Percentiles rank a stretch among this genome's conserved stretches.
These are phyloP conservation scores for Puffinus mauretanicus DNA, from an alignment of 2,113 vertebrate genomes.

Conservation along the genomic window DNA sequence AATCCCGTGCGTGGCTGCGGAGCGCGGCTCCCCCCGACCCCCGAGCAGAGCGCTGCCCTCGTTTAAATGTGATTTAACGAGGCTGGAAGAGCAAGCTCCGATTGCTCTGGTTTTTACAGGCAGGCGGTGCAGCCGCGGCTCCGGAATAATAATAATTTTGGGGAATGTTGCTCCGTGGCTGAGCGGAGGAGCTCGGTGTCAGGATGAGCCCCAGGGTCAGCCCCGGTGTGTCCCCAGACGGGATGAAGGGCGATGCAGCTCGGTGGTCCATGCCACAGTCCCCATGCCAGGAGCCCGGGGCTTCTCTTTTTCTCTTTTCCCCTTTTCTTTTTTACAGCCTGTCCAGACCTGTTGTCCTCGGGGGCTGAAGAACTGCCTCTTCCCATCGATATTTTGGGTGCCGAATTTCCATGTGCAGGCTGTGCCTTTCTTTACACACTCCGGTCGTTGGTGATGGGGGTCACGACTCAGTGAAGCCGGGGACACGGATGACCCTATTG, in stretches of 20 bases:
- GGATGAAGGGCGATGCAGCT: neutral
- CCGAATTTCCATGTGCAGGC: rapidly evolving
- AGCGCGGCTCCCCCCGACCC: neutral
- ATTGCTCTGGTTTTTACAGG: neutral
- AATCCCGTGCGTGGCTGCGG: rapidly evolving
- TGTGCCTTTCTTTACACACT: neutral
- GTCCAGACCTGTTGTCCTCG: rapidly evolving
- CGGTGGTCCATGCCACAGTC: rapidly evolving
- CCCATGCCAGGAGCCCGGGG: neutral
- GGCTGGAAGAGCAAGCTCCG: neutral
- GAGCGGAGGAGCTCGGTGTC: neutral
- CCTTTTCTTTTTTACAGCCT: neutral
- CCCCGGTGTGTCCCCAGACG: rapidly evolving
- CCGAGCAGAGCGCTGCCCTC: neutral
- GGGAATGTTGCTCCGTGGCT: neutral
- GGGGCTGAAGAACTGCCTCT: neutral
- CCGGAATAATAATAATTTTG: neutral
- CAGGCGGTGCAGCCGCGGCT: rapidly evolving
- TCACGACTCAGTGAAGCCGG: neutral
- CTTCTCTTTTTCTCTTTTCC: neutral
- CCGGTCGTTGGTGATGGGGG: rapidly evolving
- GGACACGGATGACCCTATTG: neutral
- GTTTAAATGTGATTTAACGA: neutral
- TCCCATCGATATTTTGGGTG: neutral
- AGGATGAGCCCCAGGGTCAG: neutral